Conservation (phyloP, 2,888 invertebrate genomes). For the Rugalucina vietnamica region DNA sequence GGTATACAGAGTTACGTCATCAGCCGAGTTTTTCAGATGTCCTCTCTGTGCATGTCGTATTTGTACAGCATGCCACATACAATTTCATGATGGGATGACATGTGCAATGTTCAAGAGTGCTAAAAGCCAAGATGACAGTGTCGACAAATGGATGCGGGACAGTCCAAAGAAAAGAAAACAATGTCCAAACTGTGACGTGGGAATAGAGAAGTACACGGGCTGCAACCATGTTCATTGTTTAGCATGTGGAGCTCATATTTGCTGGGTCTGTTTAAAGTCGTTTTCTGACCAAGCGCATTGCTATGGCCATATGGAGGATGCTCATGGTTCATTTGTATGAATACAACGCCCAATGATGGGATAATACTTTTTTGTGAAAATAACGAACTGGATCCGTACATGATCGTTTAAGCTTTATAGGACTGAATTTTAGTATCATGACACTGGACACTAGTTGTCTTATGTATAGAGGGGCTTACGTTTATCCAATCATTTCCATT, state of each 20-base stretch:
- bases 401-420: too few relatives aligned
- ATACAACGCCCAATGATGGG: too few relatives aligned
- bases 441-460: too few relatives aligned
- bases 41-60: conserved; percentile 64
- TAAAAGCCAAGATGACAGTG: conserved; percentile 47
- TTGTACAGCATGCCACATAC: conserved; percentile 74
- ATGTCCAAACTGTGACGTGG: conserved; percentile 74
- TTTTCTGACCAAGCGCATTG: conserved; percentile 59
- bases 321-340: conserved; percentile 61
- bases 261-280: conserved; percentile 75
- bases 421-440: too few relatives aligned
- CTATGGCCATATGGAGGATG: conserved; percentile 71
- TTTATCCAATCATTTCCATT: too few relatives aligned
- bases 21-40: conserved; percentile 65
- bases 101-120: conserved; percentile 69
- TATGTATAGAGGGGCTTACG: too few relatives aligned
- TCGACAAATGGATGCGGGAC: conserved; percentile 67
- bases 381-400: too few relatives aligned
- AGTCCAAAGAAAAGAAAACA: conserved; percentile 65
- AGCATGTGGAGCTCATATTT: conserved; percentile 73
- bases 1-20: conserved; percentile 70
- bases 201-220: conserved; percentile 77
- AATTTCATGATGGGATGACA: conserved; percentile 74
- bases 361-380: too few relatives aligned
- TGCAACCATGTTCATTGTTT: conserved; percentile 77